phyloP scores from a whole-genome alignment of 1,140 invertebrate genomes.

The Heliconius congener region DNA sequence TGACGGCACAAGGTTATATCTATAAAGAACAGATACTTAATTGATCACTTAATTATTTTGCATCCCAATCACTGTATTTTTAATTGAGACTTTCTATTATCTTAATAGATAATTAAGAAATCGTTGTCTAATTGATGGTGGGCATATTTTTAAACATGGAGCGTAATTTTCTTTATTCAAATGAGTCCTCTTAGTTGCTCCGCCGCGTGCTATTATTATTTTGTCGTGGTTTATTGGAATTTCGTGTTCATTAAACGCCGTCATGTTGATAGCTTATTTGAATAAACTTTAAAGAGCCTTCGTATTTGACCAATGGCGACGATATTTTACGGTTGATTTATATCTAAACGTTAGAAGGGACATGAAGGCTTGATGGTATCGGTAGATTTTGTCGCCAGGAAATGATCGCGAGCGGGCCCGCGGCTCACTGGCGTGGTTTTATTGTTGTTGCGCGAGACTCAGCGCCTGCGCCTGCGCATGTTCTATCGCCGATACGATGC shows the following conservation, averaged over 20 bases:
- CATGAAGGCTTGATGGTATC: conserved; percentile 73
- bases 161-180: conserved; percentile 77
- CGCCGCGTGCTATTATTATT: conserved; percentile 77
- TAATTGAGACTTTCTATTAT: conserved; percentile 75
- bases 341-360: conserved; percentile 58
- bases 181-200: conserved; percentile 69
- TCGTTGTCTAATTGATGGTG: conserved; percentile 71
- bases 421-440: conserved; percentile 52
- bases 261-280: conserved; percentile 70
- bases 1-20: neutral
- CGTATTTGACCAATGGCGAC: conserved; percentile 49
- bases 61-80: conserved; percentile 53
- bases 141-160: conserved; percentile 62
- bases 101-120: conserved; percentile 77
- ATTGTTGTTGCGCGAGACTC: conserved; percentile 52
- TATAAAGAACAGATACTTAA: conserved; percentile 47
- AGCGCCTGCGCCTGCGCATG: conserved; percentile 56
- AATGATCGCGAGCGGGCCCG: conserved; percentile 60
- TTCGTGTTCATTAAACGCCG: conserved; percentile 69
- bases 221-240: conserved; percentile 75
- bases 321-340: conserved; percentile 70
- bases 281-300: conserved; percentile 66
- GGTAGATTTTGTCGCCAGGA: conserved; percentile 75
- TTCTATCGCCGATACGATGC: conserved; percentile 66
- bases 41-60: conserved; percentile 77